Base-by-base conservation (phyloP, 1,140 invertebrate species). In the Chrysopa pallens region DNA sequence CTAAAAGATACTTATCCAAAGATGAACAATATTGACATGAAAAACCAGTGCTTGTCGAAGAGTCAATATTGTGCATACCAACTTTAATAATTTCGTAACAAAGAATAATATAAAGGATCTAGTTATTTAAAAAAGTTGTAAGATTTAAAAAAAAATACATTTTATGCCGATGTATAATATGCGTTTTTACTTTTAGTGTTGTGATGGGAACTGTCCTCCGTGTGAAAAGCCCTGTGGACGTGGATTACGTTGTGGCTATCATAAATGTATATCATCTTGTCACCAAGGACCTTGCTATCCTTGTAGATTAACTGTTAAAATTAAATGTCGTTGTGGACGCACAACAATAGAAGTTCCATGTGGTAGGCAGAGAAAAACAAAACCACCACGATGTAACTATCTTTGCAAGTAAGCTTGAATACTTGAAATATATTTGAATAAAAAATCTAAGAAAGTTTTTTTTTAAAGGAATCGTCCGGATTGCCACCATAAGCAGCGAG, bases 221-320 rank as follows among this genome's bases (percentile, higher is more conserved):
- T 96, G 91, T 63, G 86, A 92, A 53, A 89, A 91, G 60, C 63
- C 73, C 1, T 96, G 91, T 64, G 80, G 81, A 7, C 80, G 78
- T 56, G 78, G 73, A 1, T 59, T 94, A 2, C 74, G 75, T 13
- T 95, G 90, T 60, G 78, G 82, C 8, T 83, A 88, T 41, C 91
- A 96, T 58, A 90, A 90, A 61, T 96, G 91, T 58, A 63, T 72
- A 8, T 82, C 78, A 28, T 68, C 82, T 1, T 94, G 89, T 58
- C 90, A 94, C 55, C 74, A 69, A 49, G 90, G 90, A 1, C 81
- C 78, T 0, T 96, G 92, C 51, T 95, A 91, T 62, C 91, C 91
- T 0, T 96, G 91, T 52, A 73, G 75, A 4, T 57, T 78, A 42
- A 83, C 77, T 15, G 78, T 80, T 4, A 71, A 77, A 51, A 70